Evolutionary conservation across 2,113 vertebrate genomes (phyloP).

Genomic region (Amia ocellicauda): DNA sequence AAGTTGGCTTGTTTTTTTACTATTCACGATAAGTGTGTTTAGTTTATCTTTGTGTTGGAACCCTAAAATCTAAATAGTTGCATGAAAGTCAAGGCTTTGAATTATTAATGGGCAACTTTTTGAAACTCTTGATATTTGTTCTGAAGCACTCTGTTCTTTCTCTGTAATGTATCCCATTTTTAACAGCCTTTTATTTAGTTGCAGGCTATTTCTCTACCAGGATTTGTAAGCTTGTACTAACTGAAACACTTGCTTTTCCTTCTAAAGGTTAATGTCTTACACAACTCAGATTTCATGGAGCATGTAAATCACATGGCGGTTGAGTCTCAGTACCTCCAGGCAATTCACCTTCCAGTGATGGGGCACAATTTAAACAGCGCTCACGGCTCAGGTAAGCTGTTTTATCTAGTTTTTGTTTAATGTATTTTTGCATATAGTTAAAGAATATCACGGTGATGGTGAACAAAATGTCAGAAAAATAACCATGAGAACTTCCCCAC

Average conservation of each 20-base stretch:
- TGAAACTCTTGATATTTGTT: background rate
- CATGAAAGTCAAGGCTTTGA: too few species aligned
- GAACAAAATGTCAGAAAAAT: background rate
- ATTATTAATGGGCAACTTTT: background rate
- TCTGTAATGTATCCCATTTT: background rate
- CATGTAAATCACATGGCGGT: slow-evolving; percentile 76
- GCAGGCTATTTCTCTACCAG: background rate
- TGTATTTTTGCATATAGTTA: too few species aligned
- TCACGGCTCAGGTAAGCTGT: slow-evolving; percentile 76
- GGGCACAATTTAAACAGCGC: slow-evolving; percentile 51
- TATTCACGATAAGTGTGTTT: too few species aligned
- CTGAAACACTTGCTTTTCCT: slow-evolving; percentile 22
- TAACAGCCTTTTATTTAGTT: background rate
- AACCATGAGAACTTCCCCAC: background rate
- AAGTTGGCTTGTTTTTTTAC: too few species aligned
- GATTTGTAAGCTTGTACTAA: background rate
- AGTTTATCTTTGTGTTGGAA: too few species aligned
- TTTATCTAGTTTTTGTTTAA: too few species aligned
- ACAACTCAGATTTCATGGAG: slow-evolving; percentile 66
- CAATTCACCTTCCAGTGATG: slow-evolving; percentile 71
- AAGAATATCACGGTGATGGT: too few species aligned
- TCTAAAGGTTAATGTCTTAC: slow-evolving; percentile 79
- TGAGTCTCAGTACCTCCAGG: slow-evolving; percentile 83
- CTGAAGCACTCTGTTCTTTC: background rate
- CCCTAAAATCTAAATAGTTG: too few species aligned